phyloP scores from a whole-genome alignment of 2,113 vertebrate genomes.

The Sebastes schlegelii region DNA sequence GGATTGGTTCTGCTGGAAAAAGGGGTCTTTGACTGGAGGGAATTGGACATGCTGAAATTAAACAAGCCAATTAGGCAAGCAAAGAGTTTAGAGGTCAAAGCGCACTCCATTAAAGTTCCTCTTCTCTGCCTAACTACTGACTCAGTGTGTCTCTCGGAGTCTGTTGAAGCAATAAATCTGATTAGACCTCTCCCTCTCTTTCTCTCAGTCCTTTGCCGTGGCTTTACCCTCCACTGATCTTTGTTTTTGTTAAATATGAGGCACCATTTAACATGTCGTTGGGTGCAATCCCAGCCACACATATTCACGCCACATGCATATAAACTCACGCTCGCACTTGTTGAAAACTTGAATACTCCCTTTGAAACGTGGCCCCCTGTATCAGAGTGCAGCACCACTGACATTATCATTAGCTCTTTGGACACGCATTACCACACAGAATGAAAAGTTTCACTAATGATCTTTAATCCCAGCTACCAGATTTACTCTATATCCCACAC shows the following conservation, averaged over 20 bases:
- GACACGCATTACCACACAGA: slow-evolving; percentile 12
- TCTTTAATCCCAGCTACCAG: background rate
- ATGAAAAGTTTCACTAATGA: slow-evolving; percentile 23
- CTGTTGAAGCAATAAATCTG: slow-evolving; percentile 74
- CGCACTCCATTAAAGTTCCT: slow-evolving; percentile 68
- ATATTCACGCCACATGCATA: background rate
- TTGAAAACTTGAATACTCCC: background rate
- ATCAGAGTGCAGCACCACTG: background rate
- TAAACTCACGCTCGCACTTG: background rate
- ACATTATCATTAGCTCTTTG: slow-evolving; percentile 15
- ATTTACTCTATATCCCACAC: background rate
- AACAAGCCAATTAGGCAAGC: slow-evolving; percentile 79
- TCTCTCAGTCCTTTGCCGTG: slow-evolving; percentile 39
- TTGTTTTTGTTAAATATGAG: slow-evolving; percentile 67
- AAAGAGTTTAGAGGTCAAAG: slow-evolving; percentile 75
- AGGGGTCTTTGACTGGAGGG: slow-evolving; percentile 60
- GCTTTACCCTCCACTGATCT: slow-evolving; percentile 52
- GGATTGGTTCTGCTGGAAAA: slow-evolving; percentile 55
- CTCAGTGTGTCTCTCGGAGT: slow-evolving; percentile 60
- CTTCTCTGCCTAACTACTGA: slow-evolving; percentile 62
- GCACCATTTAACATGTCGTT: slow-evolving; percentile 58
- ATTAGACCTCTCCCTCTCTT: slow-evolving; percentile 60
- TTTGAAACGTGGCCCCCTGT: background rate
- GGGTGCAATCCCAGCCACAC: slow-evolving; percentile 6
- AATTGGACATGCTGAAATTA: slow-evolving; percentile 75